Base-by-base conservation (phyloP, 2,888 invertebrate species). In the Pheosia gnoma region DNA sequence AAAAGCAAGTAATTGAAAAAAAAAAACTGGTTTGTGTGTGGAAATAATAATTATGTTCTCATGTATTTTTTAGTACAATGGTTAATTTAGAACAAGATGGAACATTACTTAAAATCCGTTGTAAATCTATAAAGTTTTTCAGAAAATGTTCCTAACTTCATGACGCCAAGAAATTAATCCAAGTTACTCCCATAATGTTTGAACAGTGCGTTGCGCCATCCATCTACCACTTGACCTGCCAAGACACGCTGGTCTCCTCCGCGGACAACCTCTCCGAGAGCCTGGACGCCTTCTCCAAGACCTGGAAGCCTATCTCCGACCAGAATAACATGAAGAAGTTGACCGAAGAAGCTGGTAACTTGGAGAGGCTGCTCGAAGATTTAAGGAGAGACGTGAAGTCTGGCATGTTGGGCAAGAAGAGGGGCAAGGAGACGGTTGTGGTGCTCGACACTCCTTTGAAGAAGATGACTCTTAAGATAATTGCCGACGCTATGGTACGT, bases 391-490 rank as follows among this genome's bases (percentile, higher is more conserved):
- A 88, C 54, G 68, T 87, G 49, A 77, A 72, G 3, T 74, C 70
- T 1, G 84, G 84, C 0, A 77, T 70, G 47, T 56, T 88, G 39
- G 80, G 86, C 5, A 81, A 75, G 66, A 76, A 61, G 63, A 71
- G 71, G 61, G 73, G 70, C 13, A 65, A 72, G 3, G 80, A 87
- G 58, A 75, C 71, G 47, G 58, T 85, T 8, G 72, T 80, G 13
- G 72, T 87, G 10, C 84, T 90, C 59, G 82, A 90, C 47, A 87
- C 86, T 2, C 89, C 90, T 1, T 47, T 92, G 41, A 79, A 87
- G 60, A 76, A 75, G 59, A 68, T 89, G 67, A 85, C 90, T 0
- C 66, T 74, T 0, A 80, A 83, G 58, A 84, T 91, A n/a, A 75
- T 90, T 59, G 80, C 88, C 3, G 86, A 82, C 62, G 85, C 85